phyloP scores from a whole-genome alignment of 2,888 invertebrate species.

The Rapana venosa region DNA sequence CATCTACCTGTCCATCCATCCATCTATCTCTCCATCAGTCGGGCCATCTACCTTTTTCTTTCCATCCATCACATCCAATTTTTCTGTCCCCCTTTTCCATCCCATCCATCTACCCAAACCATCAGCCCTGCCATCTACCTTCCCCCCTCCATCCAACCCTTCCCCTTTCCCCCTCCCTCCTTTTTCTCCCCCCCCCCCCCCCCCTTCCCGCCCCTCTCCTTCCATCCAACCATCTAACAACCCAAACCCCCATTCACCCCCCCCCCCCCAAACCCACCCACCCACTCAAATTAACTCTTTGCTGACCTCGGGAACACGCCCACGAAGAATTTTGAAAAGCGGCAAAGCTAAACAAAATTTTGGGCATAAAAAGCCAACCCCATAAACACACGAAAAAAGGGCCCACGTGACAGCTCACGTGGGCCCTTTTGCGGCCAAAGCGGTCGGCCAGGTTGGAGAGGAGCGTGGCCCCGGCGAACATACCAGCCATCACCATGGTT shows the following conservation, averaged over 20 bases:
- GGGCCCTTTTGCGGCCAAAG: constrained; percentile 60
- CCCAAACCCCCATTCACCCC: too few relatives aligned
- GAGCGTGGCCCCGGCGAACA: constrained; percentile 65
- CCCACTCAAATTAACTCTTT: background rate
- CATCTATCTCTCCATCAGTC: too few relatives aligned
- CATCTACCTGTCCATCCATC: too few relatives aligned
- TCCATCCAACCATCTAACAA: background rate
- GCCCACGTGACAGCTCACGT: constrained; percentile 52
- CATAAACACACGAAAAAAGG: constrained; percentile 48
- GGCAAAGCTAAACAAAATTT: constrained; percentile 51
- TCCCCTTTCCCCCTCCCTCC: background rate
- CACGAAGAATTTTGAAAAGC: constrained; percentile 57
- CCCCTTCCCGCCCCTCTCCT: background rate
- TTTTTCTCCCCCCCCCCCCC: background rate
- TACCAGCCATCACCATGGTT: constrained; percentile 66
- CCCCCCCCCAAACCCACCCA: background rate
- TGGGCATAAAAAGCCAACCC: constrained; percentile 18
- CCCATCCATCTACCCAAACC: too few relatives aligned
- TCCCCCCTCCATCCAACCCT: background rate
- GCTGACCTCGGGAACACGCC: constrained; percentile 60
- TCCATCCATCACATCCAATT: background rate
- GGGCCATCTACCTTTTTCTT: too few relatives aligned
- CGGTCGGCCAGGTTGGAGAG: constrained; percentile 68
- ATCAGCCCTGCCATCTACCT: too few relatives aligned
- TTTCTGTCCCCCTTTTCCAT: background rate